A percentile compares a stretch with the other conserved stretches of the same genome.
Conservation (phyloP, 2,888 invertebrate species). For the Athalia cordata region DNA sequence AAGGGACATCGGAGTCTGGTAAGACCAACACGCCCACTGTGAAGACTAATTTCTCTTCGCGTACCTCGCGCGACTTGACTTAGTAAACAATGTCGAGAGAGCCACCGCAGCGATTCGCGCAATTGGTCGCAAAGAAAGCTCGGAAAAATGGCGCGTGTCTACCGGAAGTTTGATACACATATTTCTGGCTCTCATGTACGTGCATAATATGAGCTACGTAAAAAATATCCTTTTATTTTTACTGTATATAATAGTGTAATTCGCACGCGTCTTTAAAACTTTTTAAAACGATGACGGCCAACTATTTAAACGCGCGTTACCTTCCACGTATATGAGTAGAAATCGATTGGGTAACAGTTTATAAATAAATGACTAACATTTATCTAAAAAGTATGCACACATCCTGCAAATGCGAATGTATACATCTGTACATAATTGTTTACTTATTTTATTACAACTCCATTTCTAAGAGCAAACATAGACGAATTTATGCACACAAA, state of each 20-base stretch:
- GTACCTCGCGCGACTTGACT: conserved; percentile 39
- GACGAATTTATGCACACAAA: neutral
- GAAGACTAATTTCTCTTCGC: conserved; percentile 32
- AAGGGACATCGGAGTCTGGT: conserved; percentile 5
- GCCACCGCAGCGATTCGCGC: conserved; percentile 11
- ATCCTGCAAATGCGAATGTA: no score
- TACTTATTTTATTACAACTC: no score
- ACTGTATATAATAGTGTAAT: neutral
- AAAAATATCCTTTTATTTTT: neutral
- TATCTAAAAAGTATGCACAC: neutral
- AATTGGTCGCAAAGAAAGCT: conserved; percentile 36
- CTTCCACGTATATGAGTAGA: conserved; percentile 14
- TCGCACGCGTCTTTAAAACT: neutral
- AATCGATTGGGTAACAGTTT: conserved; percentile 16
- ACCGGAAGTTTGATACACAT: conserved; percentile 24
- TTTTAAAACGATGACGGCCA: neutral
- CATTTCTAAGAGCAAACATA: no score
- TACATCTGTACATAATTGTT: no score
- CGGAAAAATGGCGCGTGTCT: conserved; percentile 22
- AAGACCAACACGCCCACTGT: conserved; percentile 36
- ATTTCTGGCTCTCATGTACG: no score
- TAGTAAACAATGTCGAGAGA: conserved; percentile 6
- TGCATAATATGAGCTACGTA: no score
- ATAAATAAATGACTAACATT: neutral
- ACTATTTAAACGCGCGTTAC: neutral